phyloP scores from a whole-genome alignment of 2,113 vertebrate species.

The Aramus guarauna region DNA sequence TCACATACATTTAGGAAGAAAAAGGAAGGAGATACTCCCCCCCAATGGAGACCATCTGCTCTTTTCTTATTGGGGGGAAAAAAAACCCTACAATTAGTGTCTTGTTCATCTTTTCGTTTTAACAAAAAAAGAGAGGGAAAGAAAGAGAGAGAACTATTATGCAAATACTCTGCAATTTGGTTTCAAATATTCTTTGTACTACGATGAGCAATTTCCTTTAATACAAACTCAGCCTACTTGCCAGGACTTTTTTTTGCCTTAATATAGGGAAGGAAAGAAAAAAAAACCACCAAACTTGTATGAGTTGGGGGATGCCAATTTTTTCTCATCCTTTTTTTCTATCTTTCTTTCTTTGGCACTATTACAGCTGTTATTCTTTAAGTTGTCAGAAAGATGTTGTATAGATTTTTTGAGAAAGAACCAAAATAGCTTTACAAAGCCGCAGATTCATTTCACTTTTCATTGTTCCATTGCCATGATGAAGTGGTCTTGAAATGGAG shows the following conservation, averaged over 20 bases:
- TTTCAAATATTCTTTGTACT: constrained; percentile 79
- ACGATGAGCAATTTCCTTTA: constrained; percentile 79
- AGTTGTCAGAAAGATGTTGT: background rate
- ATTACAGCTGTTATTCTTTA: constrained; percentile 15
- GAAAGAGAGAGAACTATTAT: constrained; percentile 73
- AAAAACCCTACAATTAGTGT: constrained; percentile 75
- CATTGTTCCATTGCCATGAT: background rate
- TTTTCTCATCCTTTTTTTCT: background rate
- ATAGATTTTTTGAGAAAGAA: background rate
- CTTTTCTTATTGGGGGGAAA: constrained; percentile 63
- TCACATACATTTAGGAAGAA: constrained; percentile 4
- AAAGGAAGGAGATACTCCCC: background rate
- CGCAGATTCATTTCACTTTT: background rate
- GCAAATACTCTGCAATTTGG: constrained; percentile 79
- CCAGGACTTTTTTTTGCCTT: constrained; percentile 43
- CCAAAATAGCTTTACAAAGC: constrained; percentile 18
- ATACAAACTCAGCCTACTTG: constrained; percentile 70
- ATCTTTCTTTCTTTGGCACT: background rate
- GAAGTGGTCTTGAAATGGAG: background rate
- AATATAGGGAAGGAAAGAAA: background rate
- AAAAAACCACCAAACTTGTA: background rate
- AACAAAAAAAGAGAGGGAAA: background rate
- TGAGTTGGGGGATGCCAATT: background rate
- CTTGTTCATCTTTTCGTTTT: constrained; percentile 70
- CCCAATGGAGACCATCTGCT: constrained; percentile 71